Evolutionary conservation across 2,888 invertebrate genomes (phyloP).

Genomic region (Lycophotia porphyrea): DNA sequence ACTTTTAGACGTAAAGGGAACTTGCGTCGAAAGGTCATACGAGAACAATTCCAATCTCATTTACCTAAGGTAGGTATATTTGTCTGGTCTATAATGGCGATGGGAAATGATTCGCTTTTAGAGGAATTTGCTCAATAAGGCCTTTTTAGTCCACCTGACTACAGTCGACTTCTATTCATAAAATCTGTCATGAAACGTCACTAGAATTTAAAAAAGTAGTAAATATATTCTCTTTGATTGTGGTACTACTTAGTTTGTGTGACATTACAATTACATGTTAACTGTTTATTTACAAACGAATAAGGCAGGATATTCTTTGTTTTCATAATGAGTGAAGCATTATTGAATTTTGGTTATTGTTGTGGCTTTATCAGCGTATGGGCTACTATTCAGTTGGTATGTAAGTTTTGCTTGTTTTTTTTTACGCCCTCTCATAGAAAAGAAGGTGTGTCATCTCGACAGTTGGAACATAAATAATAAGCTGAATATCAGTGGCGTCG

Average conservation of each 20-base stretch:
- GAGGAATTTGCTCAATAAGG: not conserved
- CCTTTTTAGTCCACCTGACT: not conserved
- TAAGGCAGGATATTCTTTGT: slow-evolving; percentile 17
- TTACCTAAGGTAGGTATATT: not conserved
- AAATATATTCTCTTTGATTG: not conserved
- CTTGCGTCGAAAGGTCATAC: not conserved
- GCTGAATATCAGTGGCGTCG: not conserved
- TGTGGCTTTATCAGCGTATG: slow-evolving; percentile 78
- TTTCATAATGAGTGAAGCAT: slow-evolving; percentile 67
- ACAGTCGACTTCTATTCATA: slow-evolving; percentile 6
- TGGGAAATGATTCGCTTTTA: not conserved
- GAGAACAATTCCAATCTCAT: not conserved
- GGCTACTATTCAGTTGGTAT: slow-evolving; percentile 82
- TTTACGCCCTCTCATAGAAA: not conserved
- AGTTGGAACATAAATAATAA: not conserved
- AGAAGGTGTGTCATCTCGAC: not conserved
- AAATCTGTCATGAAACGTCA: slow-evolving; percentile 7
- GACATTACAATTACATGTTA: slow-evolving; percentile 7
- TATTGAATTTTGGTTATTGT: slow-evolving; percentile 70
- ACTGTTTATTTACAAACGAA: not conserved
- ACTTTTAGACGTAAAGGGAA: not conserved
- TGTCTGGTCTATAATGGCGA: not conserved
- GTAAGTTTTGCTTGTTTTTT: not conserved
- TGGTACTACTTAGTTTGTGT: not conserved
- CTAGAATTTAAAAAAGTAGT: not conserved